These are phyloP conservation scores for Anoura caudifer DNA, from an alignment of 2,113 vertebrate species.

Conservation along the genomic window DNA sequence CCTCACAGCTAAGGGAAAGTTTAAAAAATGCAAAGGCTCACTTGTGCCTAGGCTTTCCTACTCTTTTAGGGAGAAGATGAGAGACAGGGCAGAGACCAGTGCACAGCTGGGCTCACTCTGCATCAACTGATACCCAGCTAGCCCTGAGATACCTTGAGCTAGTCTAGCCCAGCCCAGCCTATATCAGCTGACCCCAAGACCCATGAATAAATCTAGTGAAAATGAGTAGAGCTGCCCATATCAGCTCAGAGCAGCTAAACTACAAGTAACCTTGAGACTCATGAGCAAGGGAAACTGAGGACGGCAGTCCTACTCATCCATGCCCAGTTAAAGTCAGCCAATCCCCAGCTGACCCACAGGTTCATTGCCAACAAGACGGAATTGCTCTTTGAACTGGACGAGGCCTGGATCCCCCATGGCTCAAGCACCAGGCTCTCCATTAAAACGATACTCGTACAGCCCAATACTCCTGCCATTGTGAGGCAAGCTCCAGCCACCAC, in stretches of 20 bases:
- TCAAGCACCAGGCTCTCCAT: neutral
- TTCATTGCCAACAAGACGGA: neutral
- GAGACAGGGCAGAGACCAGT: neutral
- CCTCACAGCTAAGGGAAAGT: conserved; percentile 57
- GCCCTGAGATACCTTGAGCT: neutral
- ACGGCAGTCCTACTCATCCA: neutral
- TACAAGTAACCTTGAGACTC: neutral
- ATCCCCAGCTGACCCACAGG: neutral
- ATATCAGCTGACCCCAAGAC: neutral
- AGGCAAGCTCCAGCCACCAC: neutral
- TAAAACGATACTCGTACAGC: neutral
- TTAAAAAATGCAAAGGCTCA: neutral
- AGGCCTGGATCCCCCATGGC: neutral
- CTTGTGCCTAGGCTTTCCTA: neutral
- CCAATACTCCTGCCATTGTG: neutral
- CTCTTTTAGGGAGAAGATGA: neutral
- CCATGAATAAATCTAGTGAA: neutral
- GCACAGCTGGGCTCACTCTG: neutral
- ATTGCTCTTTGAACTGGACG: neutral
- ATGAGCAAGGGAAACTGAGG: neutral
- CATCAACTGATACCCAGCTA: neutral
- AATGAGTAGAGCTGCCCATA: neutral
- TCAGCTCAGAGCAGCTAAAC: neutral
- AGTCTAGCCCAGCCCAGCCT: neutral
- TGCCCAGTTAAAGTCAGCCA: neutral